Conservation (phyloP, 1,140 invertebrate genomes). For the Lepidurus arcticus region DNA sequence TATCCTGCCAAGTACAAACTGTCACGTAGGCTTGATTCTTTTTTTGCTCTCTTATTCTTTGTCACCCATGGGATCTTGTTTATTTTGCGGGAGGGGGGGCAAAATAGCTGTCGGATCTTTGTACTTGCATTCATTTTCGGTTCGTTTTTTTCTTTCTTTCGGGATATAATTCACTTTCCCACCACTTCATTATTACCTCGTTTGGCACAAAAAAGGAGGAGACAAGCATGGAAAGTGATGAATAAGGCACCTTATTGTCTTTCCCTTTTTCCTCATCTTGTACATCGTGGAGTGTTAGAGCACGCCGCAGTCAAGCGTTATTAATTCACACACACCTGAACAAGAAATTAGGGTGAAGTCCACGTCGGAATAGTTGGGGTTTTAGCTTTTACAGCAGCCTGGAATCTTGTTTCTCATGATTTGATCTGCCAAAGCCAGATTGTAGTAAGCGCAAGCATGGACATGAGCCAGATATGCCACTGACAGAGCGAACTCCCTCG, state of each 20-base stretch:
- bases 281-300: neutral
- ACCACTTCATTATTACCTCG: neutral
- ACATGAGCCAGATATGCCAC: neutral
- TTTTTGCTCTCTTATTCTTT: too few species aligned
- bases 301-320: too few species aligned
- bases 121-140: neutral
- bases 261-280: neutral
- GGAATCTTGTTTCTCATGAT: neutral
- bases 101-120: neutral
- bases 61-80: too few species aligned
- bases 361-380: neutral
- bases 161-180: neutral
- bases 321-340: neutral
- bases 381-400: neutral
- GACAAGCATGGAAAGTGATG: neutral
- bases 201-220: neutral
- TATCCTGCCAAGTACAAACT: too few species aligned
- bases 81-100: too few species aligned
- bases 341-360: neutral
- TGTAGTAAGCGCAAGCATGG: neutral
- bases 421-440: neutral
- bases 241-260: neutral
- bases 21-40: too few species aligned
- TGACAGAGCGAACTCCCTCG: neutral
- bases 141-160: neutral